Evolutionary conservation across 2,797 vertebrate genomes (phyloP).

Genomic region (Protosalanx chinensis): DNA sequence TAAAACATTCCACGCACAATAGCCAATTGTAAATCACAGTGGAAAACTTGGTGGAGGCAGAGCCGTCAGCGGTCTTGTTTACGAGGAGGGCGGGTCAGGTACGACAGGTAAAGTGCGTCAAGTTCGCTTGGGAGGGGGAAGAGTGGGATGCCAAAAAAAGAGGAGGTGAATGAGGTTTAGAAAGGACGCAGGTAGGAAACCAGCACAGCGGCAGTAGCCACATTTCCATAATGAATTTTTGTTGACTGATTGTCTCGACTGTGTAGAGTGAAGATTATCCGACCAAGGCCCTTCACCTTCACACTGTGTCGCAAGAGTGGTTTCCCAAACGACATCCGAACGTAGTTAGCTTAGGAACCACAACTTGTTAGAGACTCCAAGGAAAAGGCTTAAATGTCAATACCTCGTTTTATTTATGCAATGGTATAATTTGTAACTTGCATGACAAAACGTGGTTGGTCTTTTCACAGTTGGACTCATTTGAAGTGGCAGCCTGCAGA

Average conservation of each 20-base stretch:
- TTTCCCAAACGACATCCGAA: too few species aligned
- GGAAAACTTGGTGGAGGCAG: conserved; percentile 53
- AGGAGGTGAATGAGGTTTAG: conserved; percentile 15
- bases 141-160: conserved; percentile 32
- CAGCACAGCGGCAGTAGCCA: too few species aligned
- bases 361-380: neutral
- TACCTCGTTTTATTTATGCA: neutral
- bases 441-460: neutral
- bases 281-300: too few species aligned
- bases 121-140: conserved; percentile 44
- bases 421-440: neutral
- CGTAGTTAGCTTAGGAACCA: too few species aligned
- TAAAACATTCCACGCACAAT: conserved; percentile 60
- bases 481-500: neutral
- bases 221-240: too few species aligned
- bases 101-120: conserved; percentile 34
- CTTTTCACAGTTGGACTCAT: neutral
- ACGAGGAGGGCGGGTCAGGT: conserved; percentile 54
- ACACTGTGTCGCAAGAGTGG: too few species aligned
- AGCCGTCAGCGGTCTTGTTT: conserved; percentile 66
- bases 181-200: neutral
- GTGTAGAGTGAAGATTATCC: too few species aligned
- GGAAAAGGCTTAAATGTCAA: neutral
- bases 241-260: too few species aligned
- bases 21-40: conserved; percentile 55